Base-by-base conservation (phyloP, 2,888 invertebrate genomes). In the Cosmia trapezina region DNA sequence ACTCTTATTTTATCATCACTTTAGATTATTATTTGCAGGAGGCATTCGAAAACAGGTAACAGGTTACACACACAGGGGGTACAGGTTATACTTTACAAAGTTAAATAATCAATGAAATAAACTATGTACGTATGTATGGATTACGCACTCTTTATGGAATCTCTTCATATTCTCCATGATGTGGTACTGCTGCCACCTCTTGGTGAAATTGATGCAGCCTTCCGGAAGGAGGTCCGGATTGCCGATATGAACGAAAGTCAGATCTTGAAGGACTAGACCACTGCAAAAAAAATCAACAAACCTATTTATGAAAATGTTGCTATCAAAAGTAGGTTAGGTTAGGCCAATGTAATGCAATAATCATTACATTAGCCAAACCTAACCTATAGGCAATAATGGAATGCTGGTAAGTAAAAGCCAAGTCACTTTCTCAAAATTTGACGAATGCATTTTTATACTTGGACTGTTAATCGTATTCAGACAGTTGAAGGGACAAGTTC, bases 211-310 rank as follows among this genome's bases (percentile, higher is more conserved):
- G 69, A 99, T 98, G 81, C 97, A 97, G 73, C 98, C 98, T 88
- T 99, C 98, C 14, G 97, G 97, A 85, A 99, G 96, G 81, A 98
- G 97, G 93, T 99, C 99, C 76, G 97, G 98, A 95, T 99, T 99
- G 62, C 99, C 99, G 91, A 99, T 99, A 95, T 99, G 99, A 63
- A 99, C 99, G 94, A 99, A 99, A 22, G 99, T 99, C 93, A 99
- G 97, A 96, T 99, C 99, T 97, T 99, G 99, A 65, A 99, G 97
- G 83, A 99, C 99, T 84, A 99, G 97, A 78, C 99, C 99, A 91
- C 99, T 99, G 96, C 14, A 84, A 90, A 76, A 19, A 80, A 70
- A 74, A 68, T n/a, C n/a, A 86, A 83, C 51, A 76, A 28, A 17
- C 1, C 33, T 17, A 17, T 4, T 22, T 41, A 33, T 47, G 9